These are phyloP conservation scores for Drosophila flavopinicola DNA, from an alignment of 2,888 invertebrate genomes.

Conservation along the genomic window DNA sequence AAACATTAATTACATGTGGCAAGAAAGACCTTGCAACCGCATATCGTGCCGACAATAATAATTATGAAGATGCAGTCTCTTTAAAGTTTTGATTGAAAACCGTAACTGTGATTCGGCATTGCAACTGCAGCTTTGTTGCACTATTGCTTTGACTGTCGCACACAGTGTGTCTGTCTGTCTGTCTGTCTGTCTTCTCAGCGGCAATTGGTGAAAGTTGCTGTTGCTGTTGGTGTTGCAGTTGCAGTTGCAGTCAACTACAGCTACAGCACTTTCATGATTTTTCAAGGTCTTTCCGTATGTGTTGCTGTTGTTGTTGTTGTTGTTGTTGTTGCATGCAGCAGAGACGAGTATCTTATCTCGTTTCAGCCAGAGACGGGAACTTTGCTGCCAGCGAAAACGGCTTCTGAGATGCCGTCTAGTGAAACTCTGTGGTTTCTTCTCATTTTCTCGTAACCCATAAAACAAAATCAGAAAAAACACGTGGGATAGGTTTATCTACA, in stretches of 20 bases:
- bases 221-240: slow-evolving; percentile 24
- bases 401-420: slow-evolving; percentile 2
- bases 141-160: slow-evolving; percentile 31
- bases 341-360: no score
- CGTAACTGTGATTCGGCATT: slow-evolving; percentile 19
- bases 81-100: slow-evolving; percentile 38
- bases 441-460: not conserved
- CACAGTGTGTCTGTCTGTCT: no score
- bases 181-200: slow-evolving; percentile 6
- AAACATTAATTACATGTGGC: slow-evolving; percentile 72
- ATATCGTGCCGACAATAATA: slow-evolving; percentile 35
- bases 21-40: slow-evolving; percentile 33
- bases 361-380: slow-evolving; percentile 9
- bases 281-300: slow-evolving; percentile 72
- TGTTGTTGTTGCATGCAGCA: slow-evolving; percentile 12
- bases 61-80: slow-evolving; percentile 20
- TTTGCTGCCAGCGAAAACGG: slow-evolving; percentile 1
- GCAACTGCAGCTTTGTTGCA: slow-evolving; percentile 17
- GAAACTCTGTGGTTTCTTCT: slow-evolving; percentile 8
- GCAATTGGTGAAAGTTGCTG: slow-evolving; percentile 68
- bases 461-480: not conserved
- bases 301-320: no score
- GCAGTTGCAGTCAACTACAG: slow-evolving; percentile 35
- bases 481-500: no score
- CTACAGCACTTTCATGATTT: slow-evolving; percentile 54